A percentile compares a stretch with the other conserved stretches of the same genome.
These are phyloP conservation scores for Stichopus horrens DNA, from an alignment of 53 echinoderm and acorn worm species.

Conservation along the genomic window DNA sequence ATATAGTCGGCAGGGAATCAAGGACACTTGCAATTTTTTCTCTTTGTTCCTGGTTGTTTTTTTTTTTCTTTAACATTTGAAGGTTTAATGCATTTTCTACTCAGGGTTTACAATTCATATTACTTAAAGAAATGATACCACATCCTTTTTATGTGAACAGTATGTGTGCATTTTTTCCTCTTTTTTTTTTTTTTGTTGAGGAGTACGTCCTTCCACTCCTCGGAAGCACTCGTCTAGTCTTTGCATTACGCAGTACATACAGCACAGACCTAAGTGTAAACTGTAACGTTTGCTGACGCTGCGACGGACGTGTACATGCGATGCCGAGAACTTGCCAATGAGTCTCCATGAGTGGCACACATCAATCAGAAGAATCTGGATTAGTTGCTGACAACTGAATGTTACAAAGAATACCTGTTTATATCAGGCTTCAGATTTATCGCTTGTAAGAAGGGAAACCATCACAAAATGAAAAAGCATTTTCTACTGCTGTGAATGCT, in stretches of 20 bases:
- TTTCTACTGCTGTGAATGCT: neutral
- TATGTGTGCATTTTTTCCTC: too few species aligned
- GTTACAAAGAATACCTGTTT: slow-evolving; percentile 45
- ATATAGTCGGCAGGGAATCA: neutral
- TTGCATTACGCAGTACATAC: neutral
- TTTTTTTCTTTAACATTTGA: neutral
- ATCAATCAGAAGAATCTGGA: slow-evolving; percentile 30
- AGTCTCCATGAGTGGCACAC: slow-evolving; percentile 18
- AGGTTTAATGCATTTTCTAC: neutral
- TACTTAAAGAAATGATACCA: neutral
- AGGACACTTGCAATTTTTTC: neutral
- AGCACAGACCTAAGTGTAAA: too few species aligned
- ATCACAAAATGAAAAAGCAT: too few species aligned
- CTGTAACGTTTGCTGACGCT: too few species aligned
- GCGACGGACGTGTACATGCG: too few species aligned
- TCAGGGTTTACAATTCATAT: neutral
- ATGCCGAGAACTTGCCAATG: neutral
- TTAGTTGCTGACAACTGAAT: slow-evolving; percentile 29
- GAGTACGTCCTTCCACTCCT: neutral
- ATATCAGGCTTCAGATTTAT: slow-evolving; percentile 30
- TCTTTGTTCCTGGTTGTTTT: neutral
- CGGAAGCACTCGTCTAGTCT: neutral
- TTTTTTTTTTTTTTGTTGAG: too few species aligned
- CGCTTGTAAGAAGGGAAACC: neutral
- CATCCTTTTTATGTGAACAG: too few species aligned